Evolutionary conservation across 1,140 invertebrate species (phyloP).

Genomic region (Bicyclus anynana): DNA sequence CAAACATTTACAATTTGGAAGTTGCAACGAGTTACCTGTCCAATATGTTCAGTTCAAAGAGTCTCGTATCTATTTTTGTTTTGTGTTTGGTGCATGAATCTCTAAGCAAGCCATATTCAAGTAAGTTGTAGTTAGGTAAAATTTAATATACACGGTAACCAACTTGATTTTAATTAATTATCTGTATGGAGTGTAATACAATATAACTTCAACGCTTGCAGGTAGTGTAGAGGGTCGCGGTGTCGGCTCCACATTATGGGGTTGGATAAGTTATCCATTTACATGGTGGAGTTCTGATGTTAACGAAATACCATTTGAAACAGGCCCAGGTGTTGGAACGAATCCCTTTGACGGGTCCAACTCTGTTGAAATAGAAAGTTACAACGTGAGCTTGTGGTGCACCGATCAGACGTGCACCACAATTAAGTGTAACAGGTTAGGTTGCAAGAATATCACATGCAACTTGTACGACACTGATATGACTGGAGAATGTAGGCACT

Average conservation of each 20-base stretch:
- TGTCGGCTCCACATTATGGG: conserved; percentile 65
- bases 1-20: conserved; percentile 57
- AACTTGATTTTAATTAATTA: too few relatives aligned
- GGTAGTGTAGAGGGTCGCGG: conserved; percentile 57
- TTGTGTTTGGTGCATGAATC: conserved; percentile 29
- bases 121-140: conserved; percentile 37
- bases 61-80: conserved; percentile 39
- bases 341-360: conserved; percentile 16
- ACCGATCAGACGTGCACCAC: conserved; percentile 72
- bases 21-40: conserved; percentile 26
- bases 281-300: conserved; percentile 56
- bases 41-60: conserved; percentile 47
- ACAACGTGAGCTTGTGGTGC: conserved; percentile 64
- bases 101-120: conserved; percentile 43
- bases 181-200: too few relatives aligned
- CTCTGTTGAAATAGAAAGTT: conserved; percentile 49
- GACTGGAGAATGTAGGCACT: conserved; percentile 66
- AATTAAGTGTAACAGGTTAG: conserved; percentile 54
- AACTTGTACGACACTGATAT: conserved; percentile 73
- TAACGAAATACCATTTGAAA: conserved; percentile 29
- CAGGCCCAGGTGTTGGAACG: conserved; percentile 28
- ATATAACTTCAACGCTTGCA: conserved; percentile 39
- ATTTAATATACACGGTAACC: too few relatives aligned
- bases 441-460: conserved; percentile 62
- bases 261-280: conserved; percentile 71